Evolutionary conservation across 2,888 invertebrate species (phyloP).

Genomic region (Isotomurus palustris): DNA sequence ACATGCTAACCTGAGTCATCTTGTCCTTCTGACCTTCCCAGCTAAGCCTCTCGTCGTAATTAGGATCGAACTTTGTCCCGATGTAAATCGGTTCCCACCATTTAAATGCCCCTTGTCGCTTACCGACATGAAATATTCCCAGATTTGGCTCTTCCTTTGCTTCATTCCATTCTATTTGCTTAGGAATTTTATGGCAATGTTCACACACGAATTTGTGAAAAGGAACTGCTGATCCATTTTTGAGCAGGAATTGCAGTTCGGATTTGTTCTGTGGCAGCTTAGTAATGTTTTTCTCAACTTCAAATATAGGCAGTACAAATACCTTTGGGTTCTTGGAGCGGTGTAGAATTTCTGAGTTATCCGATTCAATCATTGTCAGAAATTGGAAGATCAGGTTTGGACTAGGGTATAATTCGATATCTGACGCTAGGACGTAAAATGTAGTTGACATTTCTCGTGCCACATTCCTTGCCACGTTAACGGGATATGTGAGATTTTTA

Average conservation of each 20-base stretch:
- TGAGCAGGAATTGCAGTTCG: constrained; percentile 63
- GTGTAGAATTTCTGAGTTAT: constrained; percentile 48
- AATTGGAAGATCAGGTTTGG: constrained; percentile 74
- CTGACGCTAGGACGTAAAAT: constrained; percentile 77
- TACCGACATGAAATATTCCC: constrained; percentile 81
- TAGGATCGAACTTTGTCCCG: constrained; percentile 79
- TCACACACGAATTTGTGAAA: constrained; percentile 88
- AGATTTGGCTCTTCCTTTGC: constrained; percentile 51
- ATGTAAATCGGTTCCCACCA: constrained; percentile 95
- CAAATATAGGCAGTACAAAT: constrained; percentile 83
- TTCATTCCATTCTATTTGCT: constrained; percentile 76
- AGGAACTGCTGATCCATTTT: constrained; percentile 74
- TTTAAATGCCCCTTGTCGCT: constrained; percentile 69
- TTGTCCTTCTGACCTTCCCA: constrained; percentile 95
- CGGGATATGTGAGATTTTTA: constrained; percentile 78
- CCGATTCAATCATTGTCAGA: constrained; percentile 75
- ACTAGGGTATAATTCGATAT: constrained; percentile 83
- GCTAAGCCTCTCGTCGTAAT: constrained; percentile 84
- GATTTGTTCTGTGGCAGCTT: constrained; percentile 67
- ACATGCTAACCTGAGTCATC: constrained; percentile 77
- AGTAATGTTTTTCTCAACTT: constrained; percentile 63
- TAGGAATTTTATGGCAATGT: constrained; percentile 81
- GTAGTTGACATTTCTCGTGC: constrained; percentile 79
- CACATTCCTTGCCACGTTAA: constrained; percentile 83
- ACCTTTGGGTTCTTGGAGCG: constrained; percentile 61